phyloP scores from a whole-genome alignment of 1,140 invertebrate genomes.

The Gonioctena quinquepunctata region DNA sequence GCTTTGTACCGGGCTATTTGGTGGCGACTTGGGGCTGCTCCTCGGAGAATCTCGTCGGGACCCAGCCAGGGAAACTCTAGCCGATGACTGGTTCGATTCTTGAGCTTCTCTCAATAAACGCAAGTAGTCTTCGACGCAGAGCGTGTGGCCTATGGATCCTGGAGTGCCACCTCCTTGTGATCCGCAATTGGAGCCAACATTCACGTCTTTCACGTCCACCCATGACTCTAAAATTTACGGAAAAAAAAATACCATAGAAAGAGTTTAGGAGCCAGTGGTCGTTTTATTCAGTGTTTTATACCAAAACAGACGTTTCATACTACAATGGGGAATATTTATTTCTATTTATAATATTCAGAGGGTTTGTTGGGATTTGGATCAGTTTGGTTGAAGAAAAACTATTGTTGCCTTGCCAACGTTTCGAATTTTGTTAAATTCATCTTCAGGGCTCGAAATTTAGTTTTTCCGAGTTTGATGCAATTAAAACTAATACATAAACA shows the following conservation, averaged over 20 bases:
- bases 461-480: too few relatives aligned
- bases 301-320: too few relatives aligned
- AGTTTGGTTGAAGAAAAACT: too few relatives aligned
- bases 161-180: slow-evolving; percentile 64
- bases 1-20: slow-evolving; percentile 76
- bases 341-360: too few relatives aligned
- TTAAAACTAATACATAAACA: too few relatives aligned
- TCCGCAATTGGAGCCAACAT: slow-evolving; percentile 54
- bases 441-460: too few relatives aligned
- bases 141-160: slow-evolving; percentile 68
- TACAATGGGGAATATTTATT: too few relatives aligned
- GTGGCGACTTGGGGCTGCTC: slow-evolving; percentile 83
- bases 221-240: slow-evolving; percentile 76
- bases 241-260: background rate
- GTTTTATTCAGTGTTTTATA: too few relatives aligned
- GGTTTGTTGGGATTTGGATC: too few relatives aligned
- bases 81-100: slow-evolving; percentile 85
- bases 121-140: slow-evolving; percentile 77
- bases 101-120: slow-evolving; percentile 83
- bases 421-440: too few relatives aligned
- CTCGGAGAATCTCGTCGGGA: slow-evolving; percentile 65
- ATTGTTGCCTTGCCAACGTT: too few relatives aligned
- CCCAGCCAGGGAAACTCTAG: slow-evolving; percentile 78
- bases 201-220: slow-evolving; percentile 79
- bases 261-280: too few relatives aligned